Base-by-base conservation (phyloP, 2,888 invertebrate genomes). In the Tenthredo amoena region DNA sequence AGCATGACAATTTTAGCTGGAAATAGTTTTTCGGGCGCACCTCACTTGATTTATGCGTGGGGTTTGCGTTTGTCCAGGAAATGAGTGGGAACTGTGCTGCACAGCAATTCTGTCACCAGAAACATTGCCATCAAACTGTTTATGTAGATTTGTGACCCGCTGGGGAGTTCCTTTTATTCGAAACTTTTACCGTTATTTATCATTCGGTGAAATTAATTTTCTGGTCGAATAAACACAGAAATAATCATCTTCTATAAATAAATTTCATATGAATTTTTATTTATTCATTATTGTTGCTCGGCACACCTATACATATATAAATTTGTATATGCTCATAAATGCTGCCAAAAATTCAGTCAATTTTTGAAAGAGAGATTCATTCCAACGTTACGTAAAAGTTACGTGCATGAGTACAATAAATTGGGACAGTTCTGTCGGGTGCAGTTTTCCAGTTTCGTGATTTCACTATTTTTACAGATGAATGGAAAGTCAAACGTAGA, bases 91-190 rank as follows among this genome's bases (percentile, higher is more conserved):
- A 74, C n/a, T 43, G 10, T 21, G 9, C 31, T 31, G 50, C 77
- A 50, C 31, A 55, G 34, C 31, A 77, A 77, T 77, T 77, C 43
- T 74, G 74, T 74, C 74, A 74, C 77, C 18, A 77, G 50, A 77
- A 77, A 77, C 77, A 77, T 55, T 77, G 50, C 40, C 81, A 62
- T 81, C 81, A 62, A 81, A 62, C 40, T 40, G 79, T 81, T 81
- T 50, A 62, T 81, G 37, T 58, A 77, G 55, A 77, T 77, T 77
- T 74, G 40, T 74, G n/a, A 26, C 40, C 26, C 74, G 40, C 77
- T 40, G 77, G 77, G 77, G 77, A 55, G 55, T 77, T 77, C 31
- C 47, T 77, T 77, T 77, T 34, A 77, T 77, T 77, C 31, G 34
- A 55, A 55, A 50, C 18, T 55, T 55, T 77, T 34, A 34, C 50